Percentiles rank a stretch among this genome's conserved stretches.
Conservation (phyloP, 2,888 invertebrate species). For the Athrips mouffetella region DNA sequence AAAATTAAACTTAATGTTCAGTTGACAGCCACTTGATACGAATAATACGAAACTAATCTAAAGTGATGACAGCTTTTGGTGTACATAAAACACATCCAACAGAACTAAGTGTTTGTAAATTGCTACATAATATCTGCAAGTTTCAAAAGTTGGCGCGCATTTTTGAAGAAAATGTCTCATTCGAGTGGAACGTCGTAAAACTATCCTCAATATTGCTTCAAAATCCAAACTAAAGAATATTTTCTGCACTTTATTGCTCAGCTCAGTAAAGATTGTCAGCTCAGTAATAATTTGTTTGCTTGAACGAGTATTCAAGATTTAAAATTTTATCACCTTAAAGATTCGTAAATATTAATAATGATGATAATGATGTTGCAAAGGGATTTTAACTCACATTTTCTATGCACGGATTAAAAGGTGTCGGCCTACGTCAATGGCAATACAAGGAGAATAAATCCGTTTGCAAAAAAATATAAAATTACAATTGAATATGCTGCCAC, state of each 20-base stretch:
- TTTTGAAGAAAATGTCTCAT: background rate
- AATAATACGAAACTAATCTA: conserved; percentile 40
- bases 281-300: background rate
- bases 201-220: background rate
- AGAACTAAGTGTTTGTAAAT: no score
- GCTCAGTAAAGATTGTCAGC: conserved; percentile 12
- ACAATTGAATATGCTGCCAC: conserved; percentile 44
- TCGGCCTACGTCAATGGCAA: no score
- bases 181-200: background rate
- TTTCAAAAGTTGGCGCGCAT: no score
- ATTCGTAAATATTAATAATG: no score
- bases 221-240: background rate
- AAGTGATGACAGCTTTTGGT: conserved; percentile 37
- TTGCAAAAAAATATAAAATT: background rate
- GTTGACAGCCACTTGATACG: conserved; percentile 42
- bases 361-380: no score
- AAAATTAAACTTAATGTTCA: conserved; percentile 42
- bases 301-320: no score
- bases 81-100: no score
- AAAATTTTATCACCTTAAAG: no score
- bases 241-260: conserved; percentile 2
- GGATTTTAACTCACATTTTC: no score
- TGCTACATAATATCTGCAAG: no score
- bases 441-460: no score
- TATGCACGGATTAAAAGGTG: no score